A percentile compares a stretch with the other conserved stretches of the same genome.
Conservation (phyloP, 2,113 vertebrate genomes). For the Melozone crissalis region DNA sequence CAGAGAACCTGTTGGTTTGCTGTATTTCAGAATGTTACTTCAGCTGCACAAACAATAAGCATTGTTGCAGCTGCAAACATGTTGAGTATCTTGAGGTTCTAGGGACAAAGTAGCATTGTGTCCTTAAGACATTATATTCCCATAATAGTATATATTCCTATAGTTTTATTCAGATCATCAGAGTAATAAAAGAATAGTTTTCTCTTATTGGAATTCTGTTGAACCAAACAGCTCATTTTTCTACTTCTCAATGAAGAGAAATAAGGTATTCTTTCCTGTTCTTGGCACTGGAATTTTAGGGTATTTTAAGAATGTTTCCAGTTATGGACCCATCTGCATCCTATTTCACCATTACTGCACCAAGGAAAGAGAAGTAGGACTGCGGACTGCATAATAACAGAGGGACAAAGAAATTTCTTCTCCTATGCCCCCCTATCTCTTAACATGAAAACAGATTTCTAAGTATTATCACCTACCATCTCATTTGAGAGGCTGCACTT, state of each 20-base stretch:
- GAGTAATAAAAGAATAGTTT: neutral
- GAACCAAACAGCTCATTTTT: neutral
- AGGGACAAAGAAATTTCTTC: neutral
- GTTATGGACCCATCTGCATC: constrained; percentile 9
- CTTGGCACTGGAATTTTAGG: neutral
- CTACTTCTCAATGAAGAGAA: neutral
- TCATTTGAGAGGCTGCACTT: neutral
- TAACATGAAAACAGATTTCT: neutral
- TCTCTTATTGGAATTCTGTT: neutral
- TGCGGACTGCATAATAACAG: neutral
- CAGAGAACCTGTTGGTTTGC: neutral
- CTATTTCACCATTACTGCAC: neutral
- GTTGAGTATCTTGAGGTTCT: neutral
- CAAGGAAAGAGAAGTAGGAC: neutral
- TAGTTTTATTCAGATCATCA: neutral
- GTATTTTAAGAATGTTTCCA: neutral
- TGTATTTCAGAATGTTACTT: neutral
- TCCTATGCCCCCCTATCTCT: neutral
- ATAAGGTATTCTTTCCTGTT: neutral
- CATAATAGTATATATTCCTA: neutral
- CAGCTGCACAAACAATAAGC: neutral
- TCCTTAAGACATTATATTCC: neutral
- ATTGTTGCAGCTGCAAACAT: neutral
- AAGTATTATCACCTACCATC: neutral
- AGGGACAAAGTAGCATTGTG: neutral